phyloP scores from a whole-genome alignment of 2,888 invertebrate species.

The Saturnia japonica region DNA sequence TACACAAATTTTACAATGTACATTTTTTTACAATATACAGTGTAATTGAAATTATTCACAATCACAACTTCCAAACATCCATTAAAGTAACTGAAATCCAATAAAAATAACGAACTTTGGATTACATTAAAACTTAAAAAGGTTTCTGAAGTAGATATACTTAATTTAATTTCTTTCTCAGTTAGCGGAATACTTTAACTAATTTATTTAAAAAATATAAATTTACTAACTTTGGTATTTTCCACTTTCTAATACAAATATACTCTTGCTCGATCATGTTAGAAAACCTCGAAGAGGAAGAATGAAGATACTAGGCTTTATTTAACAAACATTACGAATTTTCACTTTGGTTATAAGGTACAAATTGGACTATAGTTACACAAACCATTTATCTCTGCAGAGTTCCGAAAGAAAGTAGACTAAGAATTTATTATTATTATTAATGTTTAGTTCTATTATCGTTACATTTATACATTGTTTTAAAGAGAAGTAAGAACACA shows the following conservation, averaged over 20 bases:
- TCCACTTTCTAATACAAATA: background rate
- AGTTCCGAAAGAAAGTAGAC: too few species aligned
- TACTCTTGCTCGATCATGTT: background rate
- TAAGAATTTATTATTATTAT: too few species aligned
- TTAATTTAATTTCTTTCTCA: background rate
- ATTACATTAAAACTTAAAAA: background rate
- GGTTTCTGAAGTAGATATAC: background rate
- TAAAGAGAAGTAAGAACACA: too few species aligned
- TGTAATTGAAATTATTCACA: slow-evolving; percentile 17
- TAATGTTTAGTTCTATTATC: too few species aligned
- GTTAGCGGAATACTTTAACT: background rate
- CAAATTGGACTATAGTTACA: too few species aligned
- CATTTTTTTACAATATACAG: background rate
- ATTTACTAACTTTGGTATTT: background rate
- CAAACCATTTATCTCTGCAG: too few species aligned
- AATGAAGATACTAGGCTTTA: background rate
- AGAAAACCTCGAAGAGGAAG: background rate
- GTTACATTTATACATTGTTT: too few species aligned
- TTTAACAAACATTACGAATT: background rate
- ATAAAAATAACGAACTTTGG: background rate
- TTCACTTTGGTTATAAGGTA: background rate
- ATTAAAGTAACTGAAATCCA: background rate
- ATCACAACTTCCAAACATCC: background rate
- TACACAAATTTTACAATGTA: slow-evolving; percentile 9
- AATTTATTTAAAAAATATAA: too few species aligned